Evolutionary conservation across 2,797 vertebrate genomes (phyloP), one percentile per base, ranked within the genome.

Genomic region (Oryzias dopingdopingensis): DNA sequence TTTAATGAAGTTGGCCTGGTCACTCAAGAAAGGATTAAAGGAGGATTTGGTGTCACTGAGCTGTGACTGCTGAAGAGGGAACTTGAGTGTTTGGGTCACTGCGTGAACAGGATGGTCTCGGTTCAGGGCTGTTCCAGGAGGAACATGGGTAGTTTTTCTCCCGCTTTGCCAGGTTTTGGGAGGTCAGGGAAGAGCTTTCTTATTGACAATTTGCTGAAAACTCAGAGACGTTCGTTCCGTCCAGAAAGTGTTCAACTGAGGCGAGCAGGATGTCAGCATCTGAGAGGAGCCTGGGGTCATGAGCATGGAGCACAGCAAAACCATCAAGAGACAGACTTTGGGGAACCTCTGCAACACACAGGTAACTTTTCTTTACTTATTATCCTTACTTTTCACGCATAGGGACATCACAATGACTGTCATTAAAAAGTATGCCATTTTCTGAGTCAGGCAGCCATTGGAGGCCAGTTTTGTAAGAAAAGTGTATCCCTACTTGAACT

Each of bases 141-240:
- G 89, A 92, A 91, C 71, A 90, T 92, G 90, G 92, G 91, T 65
- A 90, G 86, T 22, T 91, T 91, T 67, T 83, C 93, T 66, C 92
- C 73, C 41, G 81, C 73, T 75, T 82, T 81, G 80, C 91, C 67
- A 0, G 94, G 94, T 41, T 95, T 94, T n/a, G 95, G 95, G 41
- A 91, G 67, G 80, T 90, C 95, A 15, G 96, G 96, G 63, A 96
- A 94, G 88, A 95, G 96, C 86, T 98, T 98, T 86, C 92, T 96
- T 48, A 97, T 97, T 43, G 93, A 95, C 74, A 94, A 95, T 89
- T 86, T 97, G 86, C 88, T 95, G 88, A 89, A 92, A 68, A 78
- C 92, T 41, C 85, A 79, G 58, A 67, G 84, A 42, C 75, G 86
- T 26, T 62, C 53, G 41, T 56, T 79, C 4, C 42, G 47, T 57